Percentiles rank a stretch among this genome's conserved stretches.
Conservation (phyloP, 2,113 vertebrate genomes). For the Nesoenas mayeri region DNA sequence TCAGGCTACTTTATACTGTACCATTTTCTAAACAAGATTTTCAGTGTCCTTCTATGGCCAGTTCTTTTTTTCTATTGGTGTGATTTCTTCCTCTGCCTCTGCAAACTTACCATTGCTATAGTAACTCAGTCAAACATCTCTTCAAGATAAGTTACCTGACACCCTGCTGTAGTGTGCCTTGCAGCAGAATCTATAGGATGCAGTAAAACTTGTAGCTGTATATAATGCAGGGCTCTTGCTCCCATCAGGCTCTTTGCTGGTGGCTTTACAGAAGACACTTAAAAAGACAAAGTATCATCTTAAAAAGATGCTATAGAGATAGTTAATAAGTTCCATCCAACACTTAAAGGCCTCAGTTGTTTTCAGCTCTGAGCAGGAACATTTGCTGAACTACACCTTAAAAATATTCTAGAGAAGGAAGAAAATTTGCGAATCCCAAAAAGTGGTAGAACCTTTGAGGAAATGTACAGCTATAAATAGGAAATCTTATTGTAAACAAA, state of each 20-base stretch:
- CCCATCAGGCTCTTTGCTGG: conserved; percentile 26
- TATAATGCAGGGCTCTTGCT: not conserved
- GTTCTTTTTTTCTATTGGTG: not conserved
- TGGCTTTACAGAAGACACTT: conserved; percentile 46
- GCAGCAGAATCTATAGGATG: conserved; percentile 23
- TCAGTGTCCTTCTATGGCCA: not conserved
- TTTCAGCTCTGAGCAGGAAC: not conserved
- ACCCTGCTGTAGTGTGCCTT: not conserved
- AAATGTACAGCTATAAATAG: not conserved
- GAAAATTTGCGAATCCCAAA: not conserved
- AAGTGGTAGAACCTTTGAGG: not conserved
- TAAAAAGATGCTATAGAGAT: conserved; percentile 19
- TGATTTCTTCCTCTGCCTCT: conserved; percentile 21
- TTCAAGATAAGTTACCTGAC: conserved; percentile 30
- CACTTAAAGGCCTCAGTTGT: not conserved
- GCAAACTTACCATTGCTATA: conserved; percentile 35
- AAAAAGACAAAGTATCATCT: conserved; percentile 64
- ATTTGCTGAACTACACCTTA: not conserved
- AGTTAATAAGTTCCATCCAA: conserved; percentile 37
- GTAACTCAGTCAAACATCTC: conserved; percentile 49
- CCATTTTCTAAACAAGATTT: conserved; percentile 24
- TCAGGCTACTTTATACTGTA: not conserved
- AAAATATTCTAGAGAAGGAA: not conserved
- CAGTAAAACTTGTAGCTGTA: not conserved
- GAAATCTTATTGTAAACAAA: not conserved